These are phyloP conservation scores for Melieria crassipennis DNA, from an alignment of 2,888 invertebrate species.

Conservation along the genomic window DNA sequence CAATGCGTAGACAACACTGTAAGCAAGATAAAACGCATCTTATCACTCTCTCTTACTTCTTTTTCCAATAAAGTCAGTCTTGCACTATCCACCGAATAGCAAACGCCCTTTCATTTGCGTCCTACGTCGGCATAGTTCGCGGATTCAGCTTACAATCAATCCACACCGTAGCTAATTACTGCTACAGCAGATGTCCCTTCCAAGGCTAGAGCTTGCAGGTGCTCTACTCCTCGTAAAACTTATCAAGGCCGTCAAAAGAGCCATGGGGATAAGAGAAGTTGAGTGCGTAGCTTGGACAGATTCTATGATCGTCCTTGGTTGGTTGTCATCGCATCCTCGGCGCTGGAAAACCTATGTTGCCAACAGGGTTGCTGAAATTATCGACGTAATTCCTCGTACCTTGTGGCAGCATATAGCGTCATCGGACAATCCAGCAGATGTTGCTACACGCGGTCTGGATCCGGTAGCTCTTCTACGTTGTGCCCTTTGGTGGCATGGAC, in stretches of 20 bases:
- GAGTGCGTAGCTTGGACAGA: slow-evolving; percentile 19
- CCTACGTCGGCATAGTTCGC: no score
- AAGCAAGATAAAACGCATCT: no score
- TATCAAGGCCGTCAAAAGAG: not conserved
- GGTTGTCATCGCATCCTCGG: slow-evolving; percentile 27
- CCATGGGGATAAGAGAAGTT: not conserved
- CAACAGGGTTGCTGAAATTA: slow-evolving; percentile 15
- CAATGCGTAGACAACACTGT: no score
- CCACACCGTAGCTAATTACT: no score
- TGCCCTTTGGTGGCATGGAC: not conserved
- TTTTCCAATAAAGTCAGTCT: no score
- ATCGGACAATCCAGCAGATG: slow-evolving; percentile 1
- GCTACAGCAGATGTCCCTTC: not conserved
- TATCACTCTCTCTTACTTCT: no score
- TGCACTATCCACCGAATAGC: no score
- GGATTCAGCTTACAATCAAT: no score
- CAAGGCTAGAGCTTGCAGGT: not conserved
- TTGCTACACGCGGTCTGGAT: not conserved
- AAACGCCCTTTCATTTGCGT: no score
- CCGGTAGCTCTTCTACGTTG: not conserved
- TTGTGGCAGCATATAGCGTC: not conserved
- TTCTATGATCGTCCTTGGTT: slow-evolving; percentile 22
- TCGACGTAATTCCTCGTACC: slow-evolving; percentile 6
- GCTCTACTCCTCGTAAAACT: not conserved
- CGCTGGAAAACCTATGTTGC: slow-evolving; percentile 28